Base-by-base conservation (phyloP, 2,888 invertebrate species). In the Laspeyria flexula region DNA sequence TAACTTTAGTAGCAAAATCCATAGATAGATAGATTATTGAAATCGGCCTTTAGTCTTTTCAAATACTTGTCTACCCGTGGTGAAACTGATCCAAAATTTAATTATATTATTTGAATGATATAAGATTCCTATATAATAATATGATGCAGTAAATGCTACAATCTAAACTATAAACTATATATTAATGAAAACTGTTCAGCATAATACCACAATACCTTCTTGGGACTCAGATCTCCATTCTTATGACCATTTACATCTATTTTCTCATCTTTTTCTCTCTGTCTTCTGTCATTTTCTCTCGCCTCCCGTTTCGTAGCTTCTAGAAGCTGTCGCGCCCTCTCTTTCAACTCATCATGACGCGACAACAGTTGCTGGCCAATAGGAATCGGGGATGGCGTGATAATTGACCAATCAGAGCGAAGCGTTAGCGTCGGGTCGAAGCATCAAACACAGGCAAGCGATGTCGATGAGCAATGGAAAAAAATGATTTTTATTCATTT, bases 301-400 rank as follows among this genome's bases (percentile, higher is more conserved):
- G 94, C 94, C 68, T 96, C 96, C 43, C 94, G 88, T 82, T 95
- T 95, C 12, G 96, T 95, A 70, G 96, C 96, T 77, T 97, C 97
- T 67, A 97, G 93, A 83, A 97, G 93, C 83, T 96, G 94, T 82
- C 96, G 94, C 67, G 97, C 97, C 88, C 96, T 92, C 92, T 97
- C 96, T 83, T 96, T 95, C 71, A 97, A 93, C 89, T 97, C 97
- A 72, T 96, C 96, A 79, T 97, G 96, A 47, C 97, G 94, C 68
- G 96, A 95, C 77, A 96, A 91, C 81, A 96, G 91, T 90, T 95
- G 95, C 96, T 96, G 90, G 82, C 75, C 77, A 81, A 83, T 74
- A 77, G 81, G 77, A 87, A 60, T 52, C 58, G 58, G 54, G 50
- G 37, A 13, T 21, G 27, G 13, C 25, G 38, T 42, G 50, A 61